Percentiles rank a stretch among this genome's conserved stretches.
These are phyloP conservation scores for Spea hammondii DNA, from an alignment of 2,797 vertebrate species.

Conservation along the genomic window DNA sequence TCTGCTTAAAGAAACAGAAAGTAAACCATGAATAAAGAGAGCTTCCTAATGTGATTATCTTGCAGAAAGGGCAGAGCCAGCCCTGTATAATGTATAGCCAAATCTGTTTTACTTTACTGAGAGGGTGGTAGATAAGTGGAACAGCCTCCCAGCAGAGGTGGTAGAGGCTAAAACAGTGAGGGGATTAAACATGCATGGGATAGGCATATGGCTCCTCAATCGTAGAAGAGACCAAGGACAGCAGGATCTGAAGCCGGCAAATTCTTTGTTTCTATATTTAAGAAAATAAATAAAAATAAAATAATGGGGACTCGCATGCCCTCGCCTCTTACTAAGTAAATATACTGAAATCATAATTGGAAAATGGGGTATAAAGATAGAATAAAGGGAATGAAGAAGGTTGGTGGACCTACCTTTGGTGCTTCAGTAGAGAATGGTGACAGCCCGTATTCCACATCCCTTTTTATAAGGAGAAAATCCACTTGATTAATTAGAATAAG, in stretches of 20 bases:
- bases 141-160: neutral
- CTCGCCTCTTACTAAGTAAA: too few species aligned
- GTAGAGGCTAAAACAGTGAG: neutral
- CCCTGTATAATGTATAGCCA: neutral
- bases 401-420: neutral
- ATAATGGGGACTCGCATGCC: too few species aligned
- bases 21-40: neutral
- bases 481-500: neutral
- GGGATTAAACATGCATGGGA: neutral
- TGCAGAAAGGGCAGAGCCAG: neutral
- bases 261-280: too few species aligned
- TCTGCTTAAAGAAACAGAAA: neutral
- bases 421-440: neutral
- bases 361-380: neutral
- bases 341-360: neutral
- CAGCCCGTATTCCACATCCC: neutral
- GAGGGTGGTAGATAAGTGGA: too few species aligned
- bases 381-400: neutral
- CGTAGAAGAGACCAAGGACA: too few species aligned
- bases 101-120: neutral
- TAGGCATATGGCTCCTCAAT: neutral
- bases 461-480: neutral
- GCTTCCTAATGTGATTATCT: neutral
- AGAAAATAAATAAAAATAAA: too few species aligned
- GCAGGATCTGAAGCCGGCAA: too few species aligned